Conservation (phyloP, 2,113 vertebrate species). For the Reinhardtius hippoglossoides region DNA sequence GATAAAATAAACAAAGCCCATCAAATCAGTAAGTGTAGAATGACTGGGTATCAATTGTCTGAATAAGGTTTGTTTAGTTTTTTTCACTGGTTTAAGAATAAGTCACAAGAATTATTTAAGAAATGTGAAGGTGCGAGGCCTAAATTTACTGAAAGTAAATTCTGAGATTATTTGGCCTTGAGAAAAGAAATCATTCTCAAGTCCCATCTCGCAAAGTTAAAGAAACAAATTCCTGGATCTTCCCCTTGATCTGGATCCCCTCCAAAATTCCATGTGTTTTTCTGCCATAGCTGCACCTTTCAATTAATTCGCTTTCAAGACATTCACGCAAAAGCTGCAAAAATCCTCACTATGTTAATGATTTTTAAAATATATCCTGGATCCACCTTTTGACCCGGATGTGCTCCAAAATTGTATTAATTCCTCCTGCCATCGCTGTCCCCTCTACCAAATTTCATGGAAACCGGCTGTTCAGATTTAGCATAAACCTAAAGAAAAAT, state of each 20-base stretch:
- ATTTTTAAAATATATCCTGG: too few species aligned
- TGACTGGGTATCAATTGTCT: conserved; percentile 2
- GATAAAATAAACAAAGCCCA: not conserved
- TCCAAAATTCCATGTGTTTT: too few species aligned
- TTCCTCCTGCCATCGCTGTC: too few species aligned
- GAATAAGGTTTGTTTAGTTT: not conserved
- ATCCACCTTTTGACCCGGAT: too few species aligned
- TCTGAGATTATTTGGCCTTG: conserved; percentile 11
- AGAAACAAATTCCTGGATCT: not conserved
- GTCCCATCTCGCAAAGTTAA: not conserved
- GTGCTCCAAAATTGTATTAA: too few species aligned
- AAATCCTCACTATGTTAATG: too few species aligned
- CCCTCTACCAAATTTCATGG: not conserved
- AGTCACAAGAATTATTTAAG: not conserved
- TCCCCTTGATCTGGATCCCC: too few species aligned
- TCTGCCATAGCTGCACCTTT: too few species aligned
- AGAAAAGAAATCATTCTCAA: conserved; percentile 9
- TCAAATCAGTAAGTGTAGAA: not conserved
- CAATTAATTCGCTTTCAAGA: too few species aligned
- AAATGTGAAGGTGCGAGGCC: not conserved
- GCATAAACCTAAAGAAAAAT: conserved; percentile 1
- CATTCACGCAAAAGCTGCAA: too few species aligned
- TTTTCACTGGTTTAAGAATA: conserved; percentile 8
- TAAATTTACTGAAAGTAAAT: conserved; percentile 8
- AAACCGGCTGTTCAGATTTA: not conserved